Conservation (phyloP, 2,797 vertebrate species). For the Cossypha dichroa region DNA sequence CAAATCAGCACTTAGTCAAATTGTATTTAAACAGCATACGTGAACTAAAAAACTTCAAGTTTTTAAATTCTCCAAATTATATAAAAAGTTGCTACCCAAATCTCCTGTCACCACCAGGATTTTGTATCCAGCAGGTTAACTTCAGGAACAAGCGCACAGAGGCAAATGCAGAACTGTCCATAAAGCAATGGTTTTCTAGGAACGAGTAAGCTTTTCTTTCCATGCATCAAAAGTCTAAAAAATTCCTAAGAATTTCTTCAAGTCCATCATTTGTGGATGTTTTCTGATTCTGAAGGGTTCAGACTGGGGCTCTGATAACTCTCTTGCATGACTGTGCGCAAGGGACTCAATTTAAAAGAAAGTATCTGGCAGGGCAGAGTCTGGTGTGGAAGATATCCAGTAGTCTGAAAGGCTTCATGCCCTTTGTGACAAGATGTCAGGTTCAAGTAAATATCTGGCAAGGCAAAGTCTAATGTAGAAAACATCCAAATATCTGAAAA, state of each 20-base stretch:
- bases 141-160: not conserved
- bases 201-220: not conserved
- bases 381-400: slow-evolving; percentile 63
- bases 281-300: slow-evolving; percentile 43
- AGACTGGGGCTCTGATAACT: slow-evolving; percentile 29
- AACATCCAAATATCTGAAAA: slow-evolving; percentile 56
- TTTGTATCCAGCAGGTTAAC: not conserved
- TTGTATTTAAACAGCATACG: not conserved
- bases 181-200: not conserved
- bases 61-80: not conserved
- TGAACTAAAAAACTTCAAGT: not conserved
- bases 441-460: slow-evolving; percentile 62
- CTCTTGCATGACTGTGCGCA: slow-evolving; percentile 33
- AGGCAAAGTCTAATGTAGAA: slow-evolving; percentile 44
- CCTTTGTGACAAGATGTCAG: slow-evolving; percentile 67
- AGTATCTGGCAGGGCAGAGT: slow-evolving; percentile 53
- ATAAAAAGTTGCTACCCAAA: not conserved
- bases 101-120: not conserved
- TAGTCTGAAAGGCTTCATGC: slow-evolving; percentile 64
- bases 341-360: slow-evolving; percentile 64
- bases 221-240: slow-evolving; percentile 4
- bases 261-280: slow-evolving; percentile 31
- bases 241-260: slow-evolving; percentile 50
- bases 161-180: not conserved
- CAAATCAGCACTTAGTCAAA: not conserved